phyloP scores from a whole-genome alignment of 2,113 vertebrate species.

The Chinchilla lanigera region DNA sequence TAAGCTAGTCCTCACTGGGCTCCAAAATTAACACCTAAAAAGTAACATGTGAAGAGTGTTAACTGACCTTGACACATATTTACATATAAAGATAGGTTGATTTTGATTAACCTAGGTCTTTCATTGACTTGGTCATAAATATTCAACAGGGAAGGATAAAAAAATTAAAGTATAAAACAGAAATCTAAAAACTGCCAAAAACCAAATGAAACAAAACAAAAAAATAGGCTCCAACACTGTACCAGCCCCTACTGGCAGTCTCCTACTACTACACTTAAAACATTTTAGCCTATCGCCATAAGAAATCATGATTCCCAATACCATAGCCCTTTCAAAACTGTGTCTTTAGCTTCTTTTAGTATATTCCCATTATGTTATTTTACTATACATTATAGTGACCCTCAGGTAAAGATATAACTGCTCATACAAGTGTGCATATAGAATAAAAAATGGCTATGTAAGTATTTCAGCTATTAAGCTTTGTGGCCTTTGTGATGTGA shows the following conservation, averaged over 20 bases:
- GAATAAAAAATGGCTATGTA: not conserved
- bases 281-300: not conserved
- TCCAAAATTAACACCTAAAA: not conserved
- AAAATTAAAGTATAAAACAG: not conserved
- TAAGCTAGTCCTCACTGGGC: not conserved
- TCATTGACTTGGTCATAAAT: not conserved
- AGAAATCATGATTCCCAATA: not conserved
- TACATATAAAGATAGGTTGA: not conserved
- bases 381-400: not conserved
- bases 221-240: not conserved
- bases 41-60: not conserved
- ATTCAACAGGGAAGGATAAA: not conserved
- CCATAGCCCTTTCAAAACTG: not conserved
- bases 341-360: not conserved
- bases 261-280: not conserved
- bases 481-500: no score
- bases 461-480: not conserved
- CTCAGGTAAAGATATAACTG: not conserved
- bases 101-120: not conserved
- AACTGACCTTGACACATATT: not conserved
- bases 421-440: not conserved
- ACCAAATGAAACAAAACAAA: not conserved
- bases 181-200: not conserved
- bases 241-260: not conserved
- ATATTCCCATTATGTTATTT: not conserved